These are phyloP conservation scores for Syngnathus typhle DNA, from an alignment of 2,113 vertebrate species.

Conservation along the genomic window DNA sequence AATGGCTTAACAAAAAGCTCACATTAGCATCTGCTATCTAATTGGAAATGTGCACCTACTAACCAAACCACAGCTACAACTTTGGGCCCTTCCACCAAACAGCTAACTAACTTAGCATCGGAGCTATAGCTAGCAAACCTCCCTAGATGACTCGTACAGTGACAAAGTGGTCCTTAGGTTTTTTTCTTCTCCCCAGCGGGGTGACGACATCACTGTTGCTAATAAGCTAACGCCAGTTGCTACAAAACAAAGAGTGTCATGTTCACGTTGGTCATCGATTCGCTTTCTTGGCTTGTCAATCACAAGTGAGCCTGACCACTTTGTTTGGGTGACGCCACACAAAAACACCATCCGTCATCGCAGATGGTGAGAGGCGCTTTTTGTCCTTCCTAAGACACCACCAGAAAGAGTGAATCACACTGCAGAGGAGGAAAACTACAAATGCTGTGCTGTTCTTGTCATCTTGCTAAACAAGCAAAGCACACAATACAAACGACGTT, in stretches of 20 bases:
- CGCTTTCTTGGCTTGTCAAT: not conserved
- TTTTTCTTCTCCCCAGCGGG: not conserved
- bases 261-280: not conserved
- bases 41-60: not conserved
- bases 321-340: not conserved
- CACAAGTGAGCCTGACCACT: not conserved
- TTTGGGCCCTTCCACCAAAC: not conserved
- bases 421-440: not conserved
- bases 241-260: not conserved
- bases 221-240: constrained; percentile 33
- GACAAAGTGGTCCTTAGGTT: not conserved
- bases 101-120: not conserved
- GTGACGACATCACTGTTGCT: not conserved
- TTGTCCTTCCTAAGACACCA: not conserved
- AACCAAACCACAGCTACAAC: too few species aligned
- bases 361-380: not conserved
- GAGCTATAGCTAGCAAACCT: not conserved
- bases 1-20: not conserved
- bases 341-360: not conserved
- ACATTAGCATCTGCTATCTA: not conserved
- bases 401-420: not conserved
- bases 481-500: not conserved
- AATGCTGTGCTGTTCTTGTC: not conserved
- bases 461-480: not conserved
- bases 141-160: not conserved